Base-by-base conservation (phyloP, 2,797 vertebrate species). In the Liparis tanakae region DNA sequence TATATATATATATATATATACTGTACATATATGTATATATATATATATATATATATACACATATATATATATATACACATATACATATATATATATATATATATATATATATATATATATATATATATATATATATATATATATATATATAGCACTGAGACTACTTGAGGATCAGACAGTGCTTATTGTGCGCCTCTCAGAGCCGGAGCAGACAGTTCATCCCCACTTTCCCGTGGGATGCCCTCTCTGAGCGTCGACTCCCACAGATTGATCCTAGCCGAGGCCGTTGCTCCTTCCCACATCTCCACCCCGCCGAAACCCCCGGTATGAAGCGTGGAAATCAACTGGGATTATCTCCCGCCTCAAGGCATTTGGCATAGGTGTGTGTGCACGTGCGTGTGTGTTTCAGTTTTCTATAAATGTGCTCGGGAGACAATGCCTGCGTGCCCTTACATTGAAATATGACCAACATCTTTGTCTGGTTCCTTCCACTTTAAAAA, bases 301-400 rank as follows among this genome's bases (percentile, higher is more conserved):
- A 58, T 74, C 57, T 46, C 74, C 66, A 80, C 56, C 74, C 36
- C 55, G 41, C 13, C 1, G 12, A 54, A 51, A 67, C 59, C 44
- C 18, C 62, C 4, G 22, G 4, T 2, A 43, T 55, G 69, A 15
- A 68, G 41, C 17, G 20, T 76, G 69, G 63, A 82, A 82, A 75
- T 84, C 71, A 71, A 2, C 48, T 67, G 72, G 83, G 83, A 83
- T 79, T 75, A 80, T 78, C 67, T 48, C 30, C 20, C 0, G 76
- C 80, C 81, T 80, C 73, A 48, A 55, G 76, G 62, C 71, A 48
- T 74, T 70, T 43, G 54, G 67, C 18, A 41, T 59, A 22, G 36
- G 63, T 72, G 39, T 69, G 51, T 41, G 13, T 41, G 39, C 5
- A 13, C 14, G 12, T 41, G 39, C 14, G 39, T 39, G 39, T 39